phyloP scores from a whole-genome alignment of 2,797 vertebrate genomes.

The Anisognathus igniventris region DNA sequence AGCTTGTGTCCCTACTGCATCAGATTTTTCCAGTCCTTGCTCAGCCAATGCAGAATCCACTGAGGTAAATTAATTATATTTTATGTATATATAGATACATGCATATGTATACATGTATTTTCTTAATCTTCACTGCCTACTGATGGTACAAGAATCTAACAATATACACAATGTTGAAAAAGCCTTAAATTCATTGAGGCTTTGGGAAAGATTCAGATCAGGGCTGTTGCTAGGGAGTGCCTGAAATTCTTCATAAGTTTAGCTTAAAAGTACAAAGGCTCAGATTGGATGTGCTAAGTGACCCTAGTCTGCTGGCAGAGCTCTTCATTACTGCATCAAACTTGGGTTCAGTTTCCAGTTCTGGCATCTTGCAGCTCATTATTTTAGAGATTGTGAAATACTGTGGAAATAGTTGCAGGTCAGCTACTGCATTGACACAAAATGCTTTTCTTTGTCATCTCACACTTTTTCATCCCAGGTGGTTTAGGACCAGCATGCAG shows the following conservation, averaged over 20 bases:
- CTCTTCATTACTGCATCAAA: neutral
- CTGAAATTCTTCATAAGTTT: neutral
- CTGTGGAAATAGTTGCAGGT: neutral
- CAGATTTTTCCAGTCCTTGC: conserved; percentile 90
- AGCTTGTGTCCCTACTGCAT: conserved; percentile 81
- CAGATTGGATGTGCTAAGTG: neutral
- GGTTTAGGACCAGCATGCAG: neutral
- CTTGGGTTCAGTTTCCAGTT: neutral
- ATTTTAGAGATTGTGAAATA: neutral
- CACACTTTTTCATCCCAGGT: neutral
- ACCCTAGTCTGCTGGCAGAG: neutral
- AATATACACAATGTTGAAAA: neutral
- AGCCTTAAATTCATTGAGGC: neutral
- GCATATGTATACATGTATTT: too few relatives aligned
- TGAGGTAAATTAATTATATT: conserved; percentile 78
- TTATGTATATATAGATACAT: neutral
- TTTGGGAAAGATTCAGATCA: neutral
- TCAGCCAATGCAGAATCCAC: conserved; percentile 82
- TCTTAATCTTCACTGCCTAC: neutral
- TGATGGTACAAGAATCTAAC: neutral
- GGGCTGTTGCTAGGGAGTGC: neutral
- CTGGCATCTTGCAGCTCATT: neutral
- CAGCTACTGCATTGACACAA: neutral
- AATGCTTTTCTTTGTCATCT: neutral
- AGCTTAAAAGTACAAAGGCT: neutral